A percentile compares a stretch with the other conserved stretches of the same genome.
phyloP scores from a whole-genome alignment of 2,888 invertebrate species.

The Molorchus minor region DNA sequence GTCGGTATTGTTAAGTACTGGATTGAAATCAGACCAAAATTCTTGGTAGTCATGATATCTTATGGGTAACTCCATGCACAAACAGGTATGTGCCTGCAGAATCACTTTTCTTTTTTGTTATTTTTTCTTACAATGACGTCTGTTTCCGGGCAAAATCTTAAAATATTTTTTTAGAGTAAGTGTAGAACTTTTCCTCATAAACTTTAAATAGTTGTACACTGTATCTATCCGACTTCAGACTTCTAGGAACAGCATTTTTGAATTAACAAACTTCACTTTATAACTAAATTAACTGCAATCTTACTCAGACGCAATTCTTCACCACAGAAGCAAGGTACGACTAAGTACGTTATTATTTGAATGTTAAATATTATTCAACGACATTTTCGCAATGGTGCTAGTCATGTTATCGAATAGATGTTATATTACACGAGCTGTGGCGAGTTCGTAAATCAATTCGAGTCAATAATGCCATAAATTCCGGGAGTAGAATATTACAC shows the following conservation, averaged over 20 bases:
- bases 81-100: background rate
- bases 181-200: slow-evolving; percentile 3
- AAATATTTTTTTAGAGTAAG: background rate
- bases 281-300: no score
- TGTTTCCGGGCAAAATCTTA: slow-evolving; percentile 1
- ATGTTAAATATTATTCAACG: no score
- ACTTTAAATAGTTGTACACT: background rate
- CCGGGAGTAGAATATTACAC: no score
- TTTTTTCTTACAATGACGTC: slow-evolving; percentile 2
- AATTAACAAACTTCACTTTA: slow-evolving; percentile 1
- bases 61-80: background rate
- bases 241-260: background rate
- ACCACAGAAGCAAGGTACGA: no score
- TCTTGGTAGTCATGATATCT: background rate
- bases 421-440: no score
- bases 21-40: background rate
- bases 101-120: slow-evolving; percentile 2
- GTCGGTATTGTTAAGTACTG: slow-evolving; percentile 1
- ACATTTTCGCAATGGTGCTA: no score
- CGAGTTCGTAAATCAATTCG: no score
- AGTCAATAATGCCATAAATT: no score
- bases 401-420: no score
- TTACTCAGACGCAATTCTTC: no score
- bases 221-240: background rate
- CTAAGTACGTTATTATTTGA: no score